Conservation (phyloP, 2,888 invertebrate species). For the Ectemnius lituratus region DNA sequence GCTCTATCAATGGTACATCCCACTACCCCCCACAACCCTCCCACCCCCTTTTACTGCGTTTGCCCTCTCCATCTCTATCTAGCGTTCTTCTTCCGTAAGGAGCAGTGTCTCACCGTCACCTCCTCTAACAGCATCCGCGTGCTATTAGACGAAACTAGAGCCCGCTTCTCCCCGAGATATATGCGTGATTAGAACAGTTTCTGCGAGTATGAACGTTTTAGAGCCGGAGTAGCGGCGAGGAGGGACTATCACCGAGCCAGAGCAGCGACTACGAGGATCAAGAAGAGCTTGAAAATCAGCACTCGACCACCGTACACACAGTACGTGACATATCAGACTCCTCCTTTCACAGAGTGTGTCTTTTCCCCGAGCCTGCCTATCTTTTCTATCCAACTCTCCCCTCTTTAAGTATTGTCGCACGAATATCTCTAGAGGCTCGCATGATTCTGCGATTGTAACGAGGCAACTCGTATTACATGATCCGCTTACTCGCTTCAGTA, state of each 20-base stretch:
- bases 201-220: slow-evolving; percentile 71
- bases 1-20: slow-evolving; percentile 33
- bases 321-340: slow-evolving; percentile 78
- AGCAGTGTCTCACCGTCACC: slow-evolving; percentile 9
- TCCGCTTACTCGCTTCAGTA: slow-evolving; percentile 6
- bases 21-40: slow-evolving; percentile 4
- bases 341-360: slow-evolving; percentile 40
- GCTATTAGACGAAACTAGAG: slow-evolving; percentile 45
- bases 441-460: too few relatives aligned
- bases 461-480: slow-evolving; percentile 11
- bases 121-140: slow-evolving; percentile 43
- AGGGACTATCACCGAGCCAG: slow-evolving; percentile 83
- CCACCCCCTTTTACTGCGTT: too few relatives aligned
- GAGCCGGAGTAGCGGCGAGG: slow-evolving; percentile 81
- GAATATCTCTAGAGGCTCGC: too few relatives aligned
- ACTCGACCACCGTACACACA: slow-evolving; percentile 83
- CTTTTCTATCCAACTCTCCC: slow-evolving; percentile 10
- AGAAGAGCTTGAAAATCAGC: slow-evolving; percentile 82
- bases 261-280: slow-evolving; percentile 86
- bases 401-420: slow-evolving; percentile 25
- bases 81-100: slow-evolving; percentile 35
- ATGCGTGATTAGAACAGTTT: slow-evolving; percentile 62
- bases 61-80: slow-evolving; percentile 22
- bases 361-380: slow-evolving; percentile 33
- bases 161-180: slow-evolving; percentile 45